Evolutionary conservation across 1,140 invertebrate species (phyloP).

Genomic region (Sweltsa coloradensis): DNA sequence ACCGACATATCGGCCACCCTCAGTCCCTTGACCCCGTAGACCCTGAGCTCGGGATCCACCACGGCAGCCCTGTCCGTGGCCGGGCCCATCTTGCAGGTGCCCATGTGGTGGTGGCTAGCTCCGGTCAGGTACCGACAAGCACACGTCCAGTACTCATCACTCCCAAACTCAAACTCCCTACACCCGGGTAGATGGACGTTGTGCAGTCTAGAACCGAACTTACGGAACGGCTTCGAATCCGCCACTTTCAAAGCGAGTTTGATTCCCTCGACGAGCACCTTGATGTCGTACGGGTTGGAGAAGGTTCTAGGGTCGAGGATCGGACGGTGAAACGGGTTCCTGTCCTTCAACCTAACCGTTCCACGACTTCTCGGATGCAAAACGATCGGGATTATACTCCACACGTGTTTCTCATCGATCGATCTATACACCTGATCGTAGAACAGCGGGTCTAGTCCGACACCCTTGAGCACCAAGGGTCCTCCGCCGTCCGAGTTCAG

Average conservation of each 20-base stretch:
- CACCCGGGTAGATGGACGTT: neutral
- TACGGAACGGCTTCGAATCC: neutral
- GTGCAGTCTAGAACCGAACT: neutral
- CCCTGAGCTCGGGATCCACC: constrained; percentile 29
- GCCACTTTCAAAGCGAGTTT: constrained; percentile 8
- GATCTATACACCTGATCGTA: too few species aligned
- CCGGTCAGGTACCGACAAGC: constrained; percentile 29
- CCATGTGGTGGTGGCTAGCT: constrained; percentile 60
- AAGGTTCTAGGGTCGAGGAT: constrained; percentile 37
- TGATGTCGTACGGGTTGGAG: constrained; percentile 20
- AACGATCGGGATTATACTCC: constrained; percentile 16
- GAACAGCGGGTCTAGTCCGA: too few species aligned
- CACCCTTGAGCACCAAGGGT: too few species aligned
- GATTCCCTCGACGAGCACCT: constrained; percentile 22
- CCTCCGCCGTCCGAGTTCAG: too few species aligned
- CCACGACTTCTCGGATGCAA: constrained; percentile 29
- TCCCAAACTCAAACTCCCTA: neutral
- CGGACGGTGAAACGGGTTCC: constrained; percentile 35
- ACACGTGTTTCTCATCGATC: too few species aligned
- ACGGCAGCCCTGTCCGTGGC: constrained; percentile 31
- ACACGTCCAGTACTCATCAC: constrained; percentile 12
- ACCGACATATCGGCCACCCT: constrained; percentile 18
- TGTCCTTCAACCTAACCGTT: constrained; percentile 22
- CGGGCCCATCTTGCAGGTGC: constrained; percentile 46
- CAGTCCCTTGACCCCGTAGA: constrained; percentile 12